Evolutionary conservation across 1,140 invertebrate genomes (phyloP), one percentile per base, ranked within the genome.

Genomic region (Wiebesia pumilae): DNA sequence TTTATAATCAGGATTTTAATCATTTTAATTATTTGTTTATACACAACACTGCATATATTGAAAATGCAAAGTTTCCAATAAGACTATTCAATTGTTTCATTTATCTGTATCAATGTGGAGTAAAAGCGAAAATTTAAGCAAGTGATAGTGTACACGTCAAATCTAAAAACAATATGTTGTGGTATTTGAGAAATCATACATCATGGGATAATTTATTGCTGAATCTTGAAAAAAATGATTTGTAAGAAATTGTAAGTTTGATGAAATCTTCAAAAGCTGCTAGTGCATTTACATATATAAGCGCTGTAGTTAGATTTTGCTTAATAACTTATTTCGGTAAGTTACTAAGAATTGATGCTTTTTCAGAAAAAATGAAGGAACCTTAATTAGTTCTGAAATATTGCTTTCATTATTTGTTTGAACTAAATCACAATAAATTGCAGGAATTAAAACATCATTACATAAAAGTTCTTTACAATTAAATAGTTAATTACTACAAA

Each of bases 201-300:
- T 30, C 40, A 40, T 82, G 21, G 69, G 30, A 38, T 54, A 6
- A 58, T n/a, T 12, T 24, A 51, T 51, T 75, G 16, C 33, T 24
- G 1, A 58, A 71, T 75, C n/a, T 3, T n/a, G 38, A 65, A 78
- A 84, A 69, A 16, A 67, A 85, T 85, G 83, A 85, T 80, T 47
- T 40, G 21, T 80, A 85, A 67, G 19, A 62, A 30, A 40, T 69
- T 38, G 75, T 85, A 85, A 85, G 83, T 80, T 38, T 78, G 16
- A 51, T 9, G 71, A 35, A 40, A 65, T 12, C 38, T 71, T 38
- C 35, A 38, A 38, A 38, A 35, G 1, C 33, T 38, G 33, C 27
- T 71, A 71, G 12, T 38, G 38, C 19, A 71, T 10, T 38, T 71
- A 21, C 1, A 0, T 71, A 40, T 65, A 30, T 65, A 65, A 24